Conservation (phyloP, 2,113 vertebrate genomes). For the Ochotona curzoniae region DNA sequence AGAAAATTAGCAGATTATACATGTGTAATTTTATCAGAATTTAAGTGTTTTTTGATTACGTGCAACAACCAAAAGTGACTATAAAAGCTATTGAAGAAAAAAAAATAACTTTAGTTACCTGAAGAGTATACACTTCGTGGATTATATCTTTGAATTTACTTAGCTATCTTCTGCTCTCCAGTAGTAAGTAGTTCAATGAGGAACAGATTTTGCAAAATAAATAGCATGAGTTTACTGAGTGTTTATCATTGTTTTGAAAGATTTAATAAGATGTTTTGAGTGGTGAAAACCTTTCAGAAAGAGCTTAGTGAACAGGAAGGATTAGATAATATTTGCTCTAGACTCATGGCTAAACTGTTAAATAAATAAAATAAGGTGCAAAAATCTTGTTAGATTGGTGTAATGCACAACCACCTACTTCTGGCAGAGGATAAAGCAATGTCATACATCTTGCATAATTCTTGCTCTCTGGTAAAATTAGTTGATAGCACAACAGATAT, state of each 20-base stretch:
- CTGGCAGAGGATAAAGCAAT: background rate
- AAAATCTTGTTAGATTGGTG: constrained; percentile 39
- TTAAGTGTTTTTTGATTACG: constrained; percentile 56
- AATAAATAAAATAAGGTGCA: constrained; percentile 52
- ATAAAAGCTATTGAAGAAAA: constrained; percentile 29
- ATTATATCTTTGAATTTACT: constrained; percentile 26
- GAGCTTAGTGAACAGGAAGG: background rate
- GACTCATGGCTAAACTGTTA: background rate
- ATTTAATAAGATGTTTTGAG: constrained; percentile 45
- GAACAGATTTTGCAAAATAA: background rate
- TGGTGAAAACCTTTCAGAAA: constrained; percentile 32
- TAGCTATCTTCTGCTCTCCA: background rate
- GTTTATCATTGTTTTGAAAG: constrained; percentile 13
- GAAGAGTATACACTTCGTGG: background rate
- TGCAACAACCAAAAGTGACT: constrained; percentile 28
- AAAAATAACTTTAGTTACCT: constrained; percentile 32
- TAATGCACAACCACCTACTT: constrained; percentile 28
- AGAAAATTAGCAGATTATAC: constrained; percentile 55
- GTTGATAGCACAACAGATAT: constrained; percentile 81
- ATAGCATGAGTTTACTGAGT: background rate
- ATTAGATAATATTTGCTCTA: constrained; percentile 10
- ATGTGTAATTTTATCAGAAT: constrained; percentile 21
- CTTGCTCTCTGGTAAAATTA: constrained; percentile 74
- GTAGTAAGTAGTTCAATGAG: background rate
- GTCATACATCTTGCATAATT: constrained; percentile 75